Base-by-base conservation (phyloP, 2,797 vertebrate species). In the Chrysocyon brachyurus region DNA sequence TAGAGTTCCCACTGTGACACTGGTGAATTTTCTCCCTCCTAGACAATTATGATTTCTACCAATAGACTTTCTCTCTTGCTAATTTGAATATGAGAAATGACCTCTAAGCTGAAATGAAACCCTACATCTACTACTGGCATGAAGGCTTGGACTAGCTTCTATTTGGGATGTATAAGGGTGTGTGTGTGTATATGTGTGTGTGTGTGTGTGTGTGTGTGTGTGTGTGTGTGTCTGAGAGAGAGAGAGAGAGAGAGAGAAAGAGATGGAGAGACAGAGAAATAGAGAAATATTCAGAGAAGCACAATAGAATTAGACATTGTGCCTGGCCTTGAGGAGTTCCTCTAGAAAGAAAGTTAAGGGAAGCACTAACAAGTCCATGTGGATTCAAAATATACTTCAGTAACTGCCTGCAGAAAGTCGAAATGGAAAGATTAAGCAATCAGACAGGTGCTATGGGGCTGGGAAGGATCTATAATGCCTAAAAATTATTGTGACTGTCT, bases 401-500 rank as follows among this genome's bases (percentile, higher is more conserved):
- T 63, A 70, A 87, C 33, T 82, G 33, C 36, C 85, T 91, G 6
- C 49, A 49, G 52, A 33, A 92, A 73, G 52, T 10, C n/a, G 36
- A 61, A 61, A 64, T 61, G 28, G 57, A 82, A 87, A 91, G 61
- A 87, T 57, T 90, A 56, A 72, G 17, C 63, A 84, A 91, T 63
- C 49, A 84, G 26, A 81, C 59, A 87, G 82, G 59, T 90, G 16
- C 61, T 81, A 3, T 87, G 40, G 49, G 22, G 6, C 49, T 70
- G 49, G 52, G 17, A 89, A 83, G 24, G 26, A n/a, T n/a, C 31
- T 72, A 28, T 40, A 90, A 97, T 92, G 86, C 77, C 46, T 78
- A 54, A 56, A 92, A 93, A 92, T 95, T 87, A 93, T 40, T 87
- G 22, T 78, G 49, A 77, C 66, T 87, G 2, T 88, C 68, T 91